A percentile compares a stretch with the other conserved stretches of the same genome.
phyloP scores from a whole-genome alignment of 1,140 invertebrate genomes.

The Thaumetopoea pityocampa region DNA sequence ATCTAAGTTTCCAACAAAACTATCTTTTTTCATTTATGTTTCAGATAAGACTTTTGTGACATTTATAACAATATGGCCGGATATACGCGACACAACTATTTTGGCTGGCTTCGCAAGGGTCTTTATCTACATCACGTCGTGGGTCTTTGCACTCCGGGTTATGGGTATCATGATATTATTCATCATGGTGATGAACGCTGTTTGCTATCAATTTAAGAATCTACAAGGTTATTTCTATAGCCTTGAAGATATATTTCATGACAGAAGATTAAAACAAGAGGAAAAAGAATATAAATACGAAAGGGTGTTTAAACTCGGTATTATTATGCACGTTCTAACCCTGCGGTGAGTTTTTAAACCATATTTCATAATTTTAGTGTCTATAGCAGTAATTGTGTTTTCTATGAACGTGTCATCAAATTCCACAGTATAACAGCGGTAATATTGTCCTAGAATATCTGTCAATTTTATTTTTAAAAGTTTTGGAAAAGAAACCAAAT shows the following conservation, averaged over 20 bases:
- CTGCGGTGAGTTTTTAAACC: slow-evolving; percentile 10
- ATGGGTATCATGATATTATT: slow-evolving; percentile 7
- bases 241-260: slow-evolving; percentile 9
- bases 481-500: too few relatives aligned
- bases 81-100: slow-evolving; percentile 3
- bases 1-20: neutral
- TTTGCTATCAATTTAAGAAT: slow-evolving; percentile 26
- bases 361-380: too few relatives aligned
- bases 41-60: slow-evolving; percentile 20
- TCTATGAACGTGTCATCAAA: too few relatives aligned
- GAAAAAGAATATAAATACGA: slow-evolving; percentile 18
- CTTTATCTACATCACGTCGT: slow-evolving; percentile 17
- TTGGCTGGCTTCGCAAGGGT: slow-evolving; percentile 6
- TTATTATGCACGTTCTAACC: slow-evolving; percentile 12
- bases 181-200: slow-evolving; percentile 3
- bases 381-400: too few relatives aligned
- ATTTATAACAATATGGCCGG: slow-evolving; percentile 18
- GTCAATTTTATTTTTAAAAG: too few relatives aligned
- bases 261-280: slow-evolving; percentile 1
- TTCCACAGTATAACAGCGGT: too few relatives aligned
- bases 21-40: neutral
- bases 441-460: too few relatives aligned
- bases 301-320: slow-evolving; percentile 14
- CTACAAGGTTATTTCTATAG: slow-evolving; percentile 17
- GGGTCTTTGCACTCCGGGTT: slow-evolving; percentile 3